These are phyloP conservation scores for Apotomis capreana DNA, from an alignment of 2,888 invertebrate genomes.

Conservation along the genomic window DNA sequence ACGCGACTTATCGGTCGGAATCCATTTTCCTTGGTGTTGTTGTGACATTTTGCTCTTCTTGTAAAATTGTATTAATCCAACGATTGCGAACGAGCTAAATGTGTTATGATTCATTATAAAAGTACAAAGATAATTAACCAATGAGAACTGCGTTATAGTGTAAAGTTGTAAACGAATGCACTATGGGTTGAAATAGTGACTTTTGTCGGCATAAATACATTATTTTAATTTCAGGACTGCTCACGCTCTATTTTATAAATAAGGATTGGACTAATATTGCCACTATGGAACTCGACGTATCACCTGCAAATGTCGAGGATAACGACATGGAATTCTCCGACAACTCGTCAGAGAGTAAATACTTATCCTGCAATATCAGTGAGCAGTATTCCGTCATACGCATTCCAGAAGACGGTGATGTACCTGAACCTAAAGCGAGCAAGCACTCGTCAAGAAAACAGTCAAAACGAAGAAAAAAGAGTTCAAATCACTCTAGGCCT, in stretches of 20 bases:
- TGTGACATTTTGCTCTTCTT: constrained; percentile 78
- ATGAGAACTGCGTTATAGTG: constrained; percentile 47
- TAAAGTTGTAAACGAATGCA: constrained; percentile 57
- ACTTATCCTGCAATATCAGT: constrained; percentile 67
- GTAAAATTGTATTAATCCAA: constrained; percentile 53
- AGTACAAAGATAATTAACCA: constrained; percentile 47
- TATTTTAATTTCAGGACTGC: constrained; percentile 59
- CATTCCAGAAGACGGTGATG: constrained; percentile 74
- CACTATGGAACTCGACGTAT: constrained; percentile 76
- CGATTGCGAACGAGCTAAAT: constrained; percentile 48
- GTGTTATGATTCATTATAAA: constrained; percentile 59
- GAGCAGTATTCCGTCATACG: constrained; percentile 76
- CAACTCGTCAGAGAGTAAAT: constrained; percentile 72
- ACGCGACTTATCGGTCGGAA: constrained; percentile 57
- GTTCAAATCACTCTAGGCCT: constrained; percentile 86
- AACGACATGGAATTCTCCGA: constrained; percentile 73
- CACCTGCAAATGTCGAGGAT: constrained; percentile 61
- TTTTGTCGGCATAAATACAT: constrained; percentile 71
- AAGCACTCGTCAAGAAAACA: constrained; percentile 90
- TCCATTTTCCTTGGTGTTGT: constrained; percentile 81
- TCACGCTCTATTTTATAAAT: constrained; percentile 48
- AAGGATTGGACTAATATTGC: constrained; percentile 45
- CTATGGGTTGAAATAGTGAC: constrained; percentile 80
- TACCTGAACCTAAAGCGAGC: constrained; percentile 82
- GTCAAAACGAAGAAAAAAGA: constrained; percentile 90